Percentiles rank a stretch among this genome's conserved stretches.
These are phyloP conservation scores for Prunella fulvescens DNA, from an alignment of 2,113 vertebrate species.

Conservation along the genomic window DNA sequence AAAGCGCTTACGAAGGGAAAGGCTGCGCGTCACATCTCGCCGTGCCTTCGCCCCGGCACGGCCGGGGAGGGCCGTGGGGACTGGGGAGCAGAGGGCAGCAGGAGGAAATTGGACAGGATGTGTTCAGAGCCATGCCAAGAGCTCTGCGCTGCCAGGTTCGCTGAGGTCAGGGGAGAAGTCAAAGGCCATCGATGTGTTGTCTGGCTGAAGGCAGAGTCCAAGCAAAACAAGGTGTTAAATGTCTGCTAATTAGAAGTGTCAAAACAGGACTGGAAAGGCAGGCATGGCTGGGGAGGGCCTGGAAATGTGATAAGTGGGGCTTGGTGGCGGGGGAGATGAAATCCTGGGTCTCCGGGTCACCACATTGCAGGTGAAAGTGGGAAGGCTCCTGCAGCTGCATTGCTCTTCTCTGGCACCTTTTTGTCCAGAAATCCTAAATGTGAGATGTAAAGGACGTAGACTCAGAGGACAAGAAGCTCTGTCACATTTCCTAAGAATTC, in stretches of 20 bases:
- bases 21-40: slow-evolving; percentile 15
- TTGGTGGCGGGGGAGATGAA: not conserved
- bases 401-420: not conserved
- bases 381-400: not conserved
- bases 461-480: not conserved
- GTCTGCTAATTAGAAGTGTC: slow-evolving; percentile 68
- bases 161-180: slow-evolving; percentile 31
- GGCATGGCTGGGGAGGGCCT: not conserved
- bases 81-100: not conserved
- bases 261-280: slow-evolving; percentile 40
- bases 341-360: not conserved
- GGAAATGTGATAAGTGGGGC: not conserved
- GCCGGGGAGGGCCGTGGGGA: slow-evolving; percentile 46
- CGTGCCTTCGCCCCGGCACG: not conserved
- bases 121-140: slow-evolving; percentile 32
- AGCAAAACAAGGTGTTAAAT: slow-evolving; percentile 74
- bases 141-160: slow-evolving; percentile 23
- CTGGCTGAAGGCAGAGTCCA: slow-evolving; percentile 55
- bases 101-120: slow-evolving; percentile 54
- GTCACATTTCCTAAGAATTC: not conserved
- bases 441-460: not conserved
- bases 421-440: not conserved
- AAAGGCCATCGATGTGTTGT: slow-evolving; percentile 68
- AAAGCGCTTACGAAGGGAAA: slow-evolving; percentile 78
- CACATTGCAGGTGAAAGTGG: not conserved